Evolutionary conservation across 1,140 invertebrate genomes (phyloP).

Genomic region (Eufriesea mexicana): DNA sequence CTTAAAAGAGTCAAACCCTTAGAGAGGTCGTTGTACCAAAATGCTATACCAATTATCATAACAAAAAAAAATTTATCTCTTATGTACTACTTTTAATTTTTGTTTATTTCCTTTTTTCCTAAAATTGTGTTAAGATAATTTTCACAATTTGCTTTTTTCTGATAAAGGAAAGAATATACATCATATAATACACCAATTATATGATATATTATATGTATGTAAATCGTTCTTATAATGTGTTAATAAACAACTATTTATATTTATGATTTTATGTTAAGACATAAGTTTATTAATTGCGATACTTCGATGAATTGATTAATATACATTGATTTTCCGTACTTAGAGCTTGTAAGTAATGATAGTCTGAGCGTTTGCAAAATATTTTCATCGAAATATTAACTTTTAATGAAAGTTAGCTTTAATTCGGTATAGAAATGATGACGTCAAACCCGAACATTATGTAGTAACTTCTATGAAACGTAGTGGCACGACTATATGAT

Average conservation of each 20-base stretch:
- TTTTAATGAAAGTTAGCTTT: slow-evolving; percentile 21
- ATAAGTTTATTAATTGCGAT: too few relatives aligned
- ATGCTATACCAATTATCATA: slow-evolving; percentile 78
- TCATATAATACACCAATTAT: too few relatives aligned
- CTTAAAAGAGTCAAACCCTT: slow-evolving; percentile 35
- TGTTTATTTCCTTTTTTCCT: slow-evolving; percentile 58
- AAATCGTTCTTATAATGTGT: background rate
- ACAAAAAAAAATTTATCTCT: slow-evolving; percentile 80
- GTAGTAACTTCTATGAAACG: slow-evolving; percentile 4
- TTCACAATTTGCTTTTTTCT: background rate
- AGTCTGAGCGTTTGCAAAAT: background rate
- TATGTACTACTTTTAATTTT: slow-evolving; percentile 78
- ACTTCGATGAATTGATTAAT: too few relatives aligned
- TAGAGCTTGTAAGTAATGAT: background rate
- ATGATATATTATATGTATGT: too few relatives aligned
- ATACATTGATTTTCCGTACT: background rate
- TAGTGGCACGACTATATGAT: background rate
- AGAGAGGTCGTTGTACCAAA: slow-evolving; percentile 77
- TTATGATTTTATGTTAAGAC: background rate
- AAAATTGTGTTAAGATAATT: background rate
- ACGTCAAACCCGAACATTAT: slow-evolving; percentile 44
- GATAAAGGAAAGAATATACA: too few relatives aligned
- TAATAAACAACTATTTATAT: background rate
- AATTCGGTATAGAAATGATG: slow-evolving; percentile 33
- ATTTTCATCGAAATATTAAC: background rate